Percentiles rank a stretch among this genome's conserved stretches.
Evolutionary conservation across 2,888 invertebrate species (phyloP).

Genomic region (Bimastos eiseni): DNA sequence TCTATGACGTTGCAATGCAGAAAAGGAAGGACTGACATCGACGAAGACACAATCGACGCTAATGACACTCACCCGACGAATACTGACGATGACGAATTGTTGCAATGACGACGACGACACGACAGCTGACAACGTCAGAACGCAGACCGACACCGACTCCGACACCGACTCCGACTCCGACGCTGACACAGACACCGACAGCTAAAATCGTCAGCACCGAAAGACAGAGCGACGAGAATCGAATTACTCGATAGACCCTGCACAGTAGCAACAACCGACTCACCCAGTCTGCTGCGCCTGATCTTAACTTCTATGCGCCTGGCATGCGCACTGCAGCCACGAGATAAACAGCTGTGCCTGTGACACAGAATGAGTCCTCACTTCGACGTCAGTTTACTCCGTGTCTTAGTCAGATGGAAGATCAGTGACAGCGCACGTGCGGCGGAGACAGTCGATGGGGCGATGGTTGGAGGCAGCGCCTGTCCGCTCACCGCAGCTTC

Average conservation of each 20-base stretch:
- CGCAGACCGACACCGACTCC: background rate
- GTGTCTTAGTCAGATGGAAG: constrained; percentile 7
- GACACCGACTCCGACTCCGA: too few relatives aligned
- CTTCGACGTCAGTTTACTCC: background rate
- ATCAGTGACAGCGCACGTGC: background rate
- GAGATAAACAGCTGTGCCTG: background rate
- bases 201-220: background rate
- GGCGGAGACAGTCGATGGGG: background rate
- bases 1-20: background rate
- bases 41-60: background rate
- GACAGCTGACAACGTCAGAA: background rate
- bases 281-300: background rate
- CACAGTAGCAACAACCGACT: background rate
- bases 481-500: background rate
- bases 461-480: background rate
- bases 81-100: background rate
- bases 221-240: background rate
- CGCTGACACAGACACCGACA: background rate
- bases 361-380: background rate
- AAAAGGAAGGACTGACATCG: background rate
- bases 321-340: too few relatives aligned
- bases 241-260: background rate
- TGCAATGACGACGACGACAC: background rate
- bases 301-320: too few relatives aligned
- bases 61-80: constrained; percentile 15